These are phyloP conservation scores for Neuroscelio doddi DNA, from an alignment of 2,888 invertebrate genomes.

Conservation along the genomic window DNA sequence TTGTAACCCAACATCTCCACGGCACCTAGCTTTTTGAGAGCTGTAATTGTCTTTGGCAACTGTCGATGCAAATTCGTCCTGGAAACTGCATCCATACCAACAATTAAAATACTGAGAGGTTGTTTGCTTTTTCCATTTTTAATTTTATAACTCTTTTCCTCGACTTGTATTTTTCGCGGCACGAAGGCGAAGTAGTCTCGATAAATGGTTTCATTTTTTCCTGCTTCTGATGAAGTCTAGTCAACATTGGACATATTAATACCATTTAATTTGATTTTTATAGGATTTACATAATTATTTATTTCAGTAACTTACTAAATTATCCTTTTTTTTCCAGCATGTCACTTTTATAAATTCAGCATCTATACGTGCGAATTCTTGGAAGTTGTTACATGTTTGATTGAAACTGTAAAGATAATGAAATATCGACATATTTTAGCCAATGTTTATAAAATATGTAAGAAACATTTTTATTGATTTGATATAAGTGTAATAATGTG, in stretches of 20 bases:
- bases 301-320: constrained; percentile 14
- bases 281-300: background rate
- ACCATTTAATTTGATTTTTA: background rate
- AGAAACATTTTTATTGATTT: too few species aligned
- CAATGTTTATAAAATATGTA: too few species aligned
- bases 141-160: constrained; percentile 52
- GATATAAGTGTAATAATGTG: too few species aligned
- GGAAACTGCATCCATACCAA: constrained; percentile 91
- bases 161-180: constrained; percentile 70
- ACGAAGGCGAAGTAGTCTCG: constrained; percentile 81
- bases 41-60: constrained; percentile 82
- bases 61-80: constrained; percentile 88
- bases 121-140: constrained; percentile 10
- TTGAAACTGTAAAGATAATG: constrained; percentile 66
- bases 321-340: constrained; percentile 73
- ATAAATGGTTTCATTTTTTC: constrained; percentile 73
- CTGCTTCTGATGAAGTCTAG: background rate
- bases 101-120: constrained; percentile 82
- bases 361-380: constrained; percentile 70
- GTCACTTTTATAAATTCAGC: constrained; percentile 81
- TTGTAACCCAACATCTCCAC: constrained; percentile 91
- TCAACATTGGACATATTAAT: background rate
- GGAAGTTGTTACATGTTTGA: constrained; percentile 73
- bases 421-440: too few species aligned
- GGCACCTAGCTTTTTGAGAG: constrained; percentile 77